Conservation (phyloP, 2,113 vertebrate genomes). For the Psittacula cyanocephala region DNA sequence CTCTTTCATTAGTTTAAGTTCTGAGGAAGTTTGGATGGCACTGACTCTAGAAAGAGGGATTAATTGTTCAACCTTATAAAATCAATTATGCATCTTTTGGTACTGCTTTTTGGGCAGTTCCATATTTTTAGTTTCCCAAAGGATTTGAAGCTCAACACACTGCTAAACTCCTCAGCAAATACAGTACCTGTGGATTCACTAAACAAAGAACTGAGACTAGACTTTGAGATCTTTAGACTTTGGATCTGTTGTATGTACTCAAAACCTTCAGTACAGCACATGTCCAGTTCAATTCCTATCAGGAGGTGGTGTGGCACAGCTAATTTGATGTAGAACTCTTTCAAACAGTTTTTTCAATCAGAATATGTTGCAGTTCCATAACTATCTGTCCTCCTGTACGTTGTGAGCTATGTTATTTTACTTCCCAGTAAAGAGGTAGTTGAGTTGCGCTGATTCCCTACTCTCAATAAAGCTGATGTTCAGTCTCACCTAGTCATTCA, state of each 20-base stretch:
- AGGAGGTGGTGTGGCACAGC: neutral
- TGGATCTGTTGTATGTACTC: neutral
- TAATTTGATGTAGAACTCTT: neutral
- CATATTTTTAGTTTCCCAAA: neutral
- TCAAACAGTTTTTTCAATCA: neutral
- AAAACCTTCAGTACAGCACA: neutral
- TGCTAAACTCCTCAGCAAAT: neutral
- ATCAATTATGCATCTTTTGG: neutral
- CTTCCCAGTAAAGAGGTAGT: neutral
- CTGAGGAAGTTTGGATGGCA: neutral
- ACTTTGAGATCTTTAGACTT: neutral
- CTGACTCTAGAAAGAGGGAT: neutral
- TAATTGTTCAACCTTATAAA: slow-evolving; percentile 3
- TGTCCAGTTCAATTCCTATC: neutral
- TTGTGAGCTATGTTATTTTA: neutral
- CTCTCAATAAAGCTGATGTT: neutral
- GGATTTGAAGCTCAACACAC: neutral
- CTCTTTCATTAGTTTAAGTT: neutral
- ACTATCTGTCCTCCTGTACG: neutral
- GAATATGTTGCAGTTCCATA: neutral
- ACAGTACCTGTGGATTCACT: neutral
- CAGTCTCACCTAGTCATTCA: neutral
- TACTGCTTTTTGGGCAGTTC: fast-evolving
- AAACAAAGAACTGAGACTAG: neutral
- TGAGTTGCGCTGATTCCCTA: neutral